A percentile compares a stretch with the other conserved stretches of the same genome.
Evolutionary conservation across 1,140 invertebrate species (phyloP).

Genomic region (Macrostomum lignano): DNA sequence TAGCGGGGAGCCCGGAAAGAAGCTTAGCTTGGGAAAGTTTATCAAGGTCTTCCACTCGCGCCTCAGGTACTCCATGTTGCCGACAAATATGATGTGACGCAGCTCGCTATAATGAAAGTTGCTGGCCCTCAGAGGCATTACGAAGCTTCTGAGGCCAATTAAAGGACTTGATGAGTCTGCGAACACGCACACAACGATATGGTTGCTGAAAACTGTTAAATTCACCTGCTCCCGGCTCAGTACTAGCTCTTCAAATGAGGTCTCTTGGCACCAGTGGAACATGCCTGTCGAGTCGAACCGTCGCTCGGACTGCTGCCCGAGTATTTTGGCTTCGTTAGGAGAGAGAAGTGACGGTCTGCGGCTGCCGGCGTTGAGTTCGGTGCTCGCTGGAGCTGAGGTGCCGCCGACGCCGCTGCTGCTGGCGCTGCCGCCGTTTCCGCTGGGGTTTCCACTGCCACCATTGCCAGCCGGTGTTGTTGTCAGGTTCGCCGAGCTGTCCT

Average conservation of each 20-base stretch:
- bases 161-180: conserved; percentile 82
- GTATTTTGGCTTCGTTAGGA: no score
- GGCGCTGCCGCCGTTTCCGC: no score
- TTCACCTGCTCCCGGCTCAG: conserved; percentile 81
- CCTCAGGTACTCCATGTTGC: conserved; percentile 76
- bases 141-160: conserved; percentile 35
- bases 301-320: neutral
- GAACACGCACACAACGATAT: conserved; percentile 82
- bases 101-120: conserved; percentile 96
- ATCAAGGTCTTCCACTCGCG: conserved; percentile 90
- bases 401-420: no score
- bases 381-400: no score
- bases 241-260: conserved; percentile 82
- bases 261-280: conserved; percentile 96
- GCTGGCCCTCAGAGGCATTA: conserved; percentile 36
- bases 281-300: conserved; percentile 74
- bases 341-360: no score
- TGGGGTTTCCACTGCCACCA: no score
- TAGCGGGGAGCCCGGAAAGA: conserved; percentile 61
- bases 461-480: no score
- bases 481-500: no score
- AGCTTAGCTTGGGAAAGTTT: conserved; percentile 88
- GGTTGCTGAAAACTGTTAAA: conserved; percentile 91
- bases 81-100: conserved; percentile 89
- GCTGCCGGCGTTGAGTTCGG: no score